Conservation (phyloP, 2,797 vertebrate genomes). For the Carduelis carduelis region DNA sequence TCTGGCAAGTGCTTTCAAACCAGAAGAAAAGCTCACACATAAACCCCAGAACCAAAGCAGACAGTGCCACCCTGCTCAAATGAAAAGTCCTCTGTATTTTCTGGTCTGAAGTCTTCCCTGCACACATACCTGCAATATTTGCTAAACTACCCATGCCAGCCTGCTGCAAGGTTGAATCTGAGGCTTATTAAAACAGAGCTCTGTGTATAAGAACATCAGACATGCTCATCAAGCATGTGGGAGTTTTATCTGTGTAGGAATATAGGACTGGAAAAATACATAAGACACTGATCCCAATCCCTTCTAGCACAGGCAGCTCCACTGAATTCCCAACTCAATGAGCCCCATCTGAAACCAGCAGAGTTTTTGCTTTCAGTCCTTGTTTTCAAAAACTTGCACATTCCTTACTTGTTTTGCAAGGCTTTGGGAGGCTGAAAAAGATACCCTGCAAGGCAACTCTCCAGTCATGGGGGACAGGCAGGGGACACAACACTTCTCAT, state of each 20-base stretch:
- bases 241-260: background rate
- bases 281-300: background rate
- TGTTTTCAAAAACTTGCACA: background rate
- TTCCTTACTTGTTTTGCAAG: background rate
- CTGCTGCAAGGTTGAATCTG: background rate
- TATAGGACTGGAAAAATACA: background rate
- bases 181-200: background rate
- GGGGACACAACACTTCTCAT: background rate
- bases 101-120: background rate
- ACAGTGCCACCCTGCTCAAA: background rate
- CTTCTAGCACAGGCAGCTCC: background rate
- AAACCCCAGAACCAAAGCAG: background rate
- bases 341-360: background rate
- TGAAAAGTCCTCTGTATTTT: background rate
- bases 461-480: background rate
- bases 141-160: background rate
- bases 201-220: background rate
- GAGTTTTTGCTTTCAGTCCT: background rate
- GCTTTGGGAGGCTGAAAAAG: background rate
- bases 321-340: background rate
- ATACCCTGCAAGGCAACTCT: background rate
- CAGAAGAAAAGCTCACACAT: conserved; percentile 1
- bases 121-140: background rate
- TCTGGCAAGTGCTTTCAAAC: background rate
- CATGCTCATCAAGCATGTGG: background rate